Evolutionary conservation across 2,888 invertebrate species (phyloP), one percentile per base, ranked within the genome.

Genomic region (Gandaritis pyraliata): DNA sequence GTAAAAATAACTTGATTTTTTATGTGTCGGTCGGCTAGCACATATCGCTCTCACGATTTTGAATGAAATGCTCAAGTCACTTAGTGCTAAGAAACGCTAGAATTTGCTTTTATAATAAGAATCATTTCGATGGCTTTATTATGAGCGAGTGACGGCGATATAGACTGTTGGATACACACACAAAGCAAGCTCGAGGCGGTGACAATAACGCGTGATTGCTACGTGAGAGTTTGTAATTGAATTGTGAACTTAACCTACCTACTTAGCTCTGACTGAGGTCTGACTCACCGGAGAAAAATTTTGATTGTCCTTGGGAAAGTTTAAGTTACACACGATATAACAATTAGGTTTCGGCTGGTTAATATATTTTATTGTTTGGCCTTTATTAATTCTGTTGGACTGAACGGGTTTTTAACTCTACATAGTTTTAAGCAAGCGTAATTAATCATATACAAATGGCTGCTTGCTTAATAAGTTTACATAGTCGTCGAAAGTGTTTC

Each of bases 121-220:
- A 83, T 82, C 85, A 80, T 81, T 85, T 84, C 80, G 88, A 91
- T 90, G 82, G 79, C 85, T 90, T 88, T 88, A 91, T 90, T 89
- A 86, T 87, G 78, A 74, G 70, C 78, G 85, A 84, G 82, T 83
- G 88, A 87, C 83, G 83, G 81, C 79, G 84, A 82, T 86, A 82
- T 81, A 81, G 82, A 78, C 77, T 76, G 83, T 81, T 82, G 82
- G 81, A 77, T 80, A 74, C 73, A 82, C 45, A 88, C 85, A 88
- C 85, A 89, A 88, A 83, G 79, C 74, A 61, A 74, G 75, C 78
- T 75, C 78, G 80, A 84, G 76, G 78, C 81, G 82, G 88, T 85
- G 90, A 92, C 91, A 91, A 92, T 91, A 83, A 88, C 72, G 75
- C 83, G 85, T 92, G 90, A 91, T 92, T 92, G 86, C 82, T 72